Evolutionary conservation across 1,140 invertebrate genomes (phyloP), one percentile per base, ranked within the genome.

Genomic region (Alviniconcha marisindica): DNA sequence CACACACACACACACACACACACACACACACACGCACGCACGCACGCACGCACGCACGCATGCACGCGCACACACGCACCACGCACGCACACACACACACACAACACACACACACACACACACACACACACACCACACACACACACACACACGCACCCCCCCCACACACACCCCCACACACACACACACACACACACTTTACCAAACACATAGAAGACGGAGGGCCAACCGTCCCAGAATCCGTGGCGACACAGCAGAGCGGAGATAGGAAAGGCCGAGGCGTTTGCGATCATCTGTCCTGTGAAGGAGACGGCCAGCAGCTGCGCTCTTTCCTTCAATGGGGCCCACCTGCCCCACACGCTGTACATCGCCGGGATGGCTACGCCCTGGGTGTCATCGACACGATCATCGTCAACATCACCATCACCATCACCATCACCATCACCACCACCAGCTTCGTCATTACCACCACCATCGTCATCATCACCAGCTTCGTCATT

Each of bases 191-290:
- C 15, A 2, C n/a, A 33, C n/a, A 24, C 63, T 33, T 94, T 94
- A 94, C 96, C 97, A 88, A 97, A 97, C 1, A 97, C 95, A 89
- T 97, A 98, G 91, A 98, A 98, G 28, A 97, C 96, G 31, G 95
- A 96, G 0, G 95, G 94, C 97, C 97, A 98, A 10, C 97, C 97
- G 36, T 85, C 87, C 42, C 69, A 81, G 74, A 89, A 89, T 21
- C 88, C 1, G 96, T 85, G 81, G 36, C 90, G 83, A 77, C 89
- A 89, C 0, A 93, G 83, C 21, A 87, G 77, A 4, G 86, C 88
- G 36, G 88, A 86, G 1, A 92, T 10, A 31, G 89, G 90, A 60
- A 92, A 87, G 10, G 85, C 81, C 2, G 90, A 48, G 0, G 91
- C 87, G 21, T 85, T 88, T 31, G 90, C 90, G 15, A 90, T 74